Percentiles rank a stretch among this genome's conserved stretches.
Evolutionary conservation across 2,797 vertebrate species (phyloP).

Genomic region (Chrosomus eos): DNA sequence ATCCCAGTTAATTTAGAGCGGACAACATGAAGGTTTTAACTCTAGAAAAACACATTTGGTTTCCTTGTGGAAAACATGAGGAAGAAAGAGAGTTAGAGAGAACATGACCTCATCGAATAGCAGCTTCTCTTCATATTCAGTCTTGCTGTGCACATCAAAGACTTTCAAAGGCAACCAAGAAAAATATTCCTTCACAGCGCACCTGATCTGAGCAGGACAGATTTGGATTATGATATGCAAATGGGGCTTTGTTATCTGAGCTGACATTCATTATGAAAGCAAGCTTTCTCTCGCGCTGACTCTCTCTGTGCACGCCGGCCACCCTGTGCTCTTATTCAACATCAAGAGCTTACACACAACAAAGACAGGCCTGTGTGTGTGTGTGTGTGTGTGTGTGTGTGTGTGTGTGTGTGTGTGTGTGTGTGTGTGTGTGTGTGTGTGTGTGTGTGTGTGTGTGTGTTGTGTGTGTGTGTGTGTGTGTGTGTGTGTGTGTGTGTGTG

Average conservation of each 20-base stretch:
- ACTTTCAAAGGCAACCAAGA: slow-evolving; percentile 73
- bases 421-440: too few species aligned
- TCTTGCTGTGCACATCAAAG: slow-evolving; percentile 76
- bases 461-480: slow-evolving; percentile 29
- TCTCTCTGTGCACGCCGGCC: slow-evolving; percentile 46
- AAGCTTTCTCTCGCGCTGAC: slow-evolving; percentile 36
- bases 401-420: neutral
- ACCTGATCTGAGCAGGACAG: slow-evolving; percentile 76
- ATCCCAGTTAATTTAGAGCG: neutral
- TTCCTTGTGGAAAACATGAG: slow-evolving; percentile 67
- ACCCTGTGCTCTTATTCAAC: slow-evolving; percentile 49
- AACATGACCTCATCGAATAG: slow-evolving; percentile 67
- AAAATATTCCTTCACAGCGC: slow-evolving; percentile 69
- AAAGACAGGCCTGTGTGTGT: slow-evolving; percentile 63
- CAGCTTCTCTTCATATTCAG: slow-evolving; percentile 77
- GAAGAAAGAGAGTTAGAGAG: slow-evolving; percentile 20
- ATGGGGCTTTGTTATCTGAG: slow-evolving; percentile 74
- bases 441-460: slow-evolving; percentile 14
- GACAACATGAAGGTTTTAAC: neutral
- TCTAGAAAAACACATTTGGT: neutral
- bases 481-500: slow-evolving; percentile 18
- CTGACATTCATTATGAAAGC: slow-evolving; percentile 75
- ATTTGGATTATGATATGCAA: slow-evolving; percentile 79
- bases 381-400: slow-evolving; percentile 12
- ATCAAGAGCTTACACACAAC: slow-evolving; percentile 78